Base-by-base conservation (phyloP, 2,113 vertebrate species). In the Lota lota region DNA sequence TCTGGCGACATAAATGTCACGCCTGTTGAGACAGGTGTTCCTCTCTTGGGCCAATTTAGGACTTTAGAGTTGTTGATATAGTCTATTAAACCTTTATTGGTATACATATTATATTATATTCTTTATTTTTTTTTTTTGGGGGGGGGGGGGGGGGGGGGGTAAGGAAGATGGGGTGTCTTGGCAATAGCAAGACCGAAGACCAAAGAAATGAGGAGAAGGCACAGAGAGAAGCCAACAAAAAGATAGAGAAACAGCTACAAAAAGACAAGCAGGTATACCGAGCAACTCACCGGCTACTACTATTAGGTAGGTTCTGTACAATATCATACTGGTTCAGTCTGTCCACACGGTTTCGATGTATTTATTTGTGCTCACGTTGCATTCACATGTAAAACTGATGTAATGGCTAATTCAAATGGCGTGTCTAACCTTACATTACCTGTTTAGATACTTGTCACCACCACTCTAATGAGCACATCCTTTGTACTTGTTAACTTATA, bases 181-280 rank as follows among this genome's bases (percentile, higher is more conserved):
- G 95, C 68, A 96, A 95, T 93, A 95, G 93, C 86, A 97, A 97
- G 92, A 97, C 95, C 21, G 94, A 96, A 93, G 95, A 96, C 92
- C 95, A 96, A 89, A 92, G 93, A 79, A 96, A 96, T 87, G 95
- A 96, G 83, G 95, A 95, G 91, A 96, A 96, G 92, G 91, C 93
- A 82, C 94, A 96, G 92, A 92, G 95, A 67, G 94, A 96, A 86
- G 93, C 93, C 86, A 97, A 96, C 92, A 96, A 96, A 83, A 96
- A 95, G 87, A 97, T 97, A 82, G 94, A 96, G 84, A 96, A 95
- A 79, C 95, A 96, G 91, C 93, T 97, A 78, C 95, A 97, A 85
- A 96, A 96, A 92, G 95, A 96, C 93, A 97, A 97, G 90, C 95
- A 96, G 92, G 93, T 96, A 83, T 96, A 96, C 90, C 87, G 95